Percentiles rank a stretch among this genome's conserved stretches.
Evolutionary conservation across 2,888 invertebrate genomes (phyloP).

Genomic region (Cheilosia variabilis): DNA sequence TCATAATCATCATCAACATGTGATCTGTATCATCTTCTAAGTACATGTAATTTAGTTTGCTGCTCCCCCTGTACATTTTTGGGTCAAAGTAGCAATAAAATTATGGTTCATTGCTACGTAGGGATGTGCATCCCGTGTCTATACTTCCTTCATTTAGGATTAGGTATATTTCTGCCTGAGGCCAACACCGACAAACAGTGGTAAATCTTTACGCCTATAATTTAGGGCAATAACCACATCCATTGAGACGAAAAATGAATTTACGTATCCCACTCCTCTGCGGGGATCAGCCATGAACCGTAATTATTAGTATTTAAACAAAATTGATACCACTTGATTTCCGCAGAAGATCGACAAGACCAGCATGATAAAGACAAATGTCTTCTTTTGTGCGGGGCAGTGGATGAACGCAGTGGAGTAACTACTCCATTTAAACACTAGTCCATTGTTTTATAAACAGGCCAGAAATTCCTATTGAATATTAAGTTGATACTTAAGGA

Average conservation of each 20-base stretch:
- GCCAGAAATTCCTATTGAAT: no score
- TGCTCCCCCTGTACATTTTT: conserved; percentile 33
- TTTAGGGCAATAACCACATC: conserved; percentile 72
- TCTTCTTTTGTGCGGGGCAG: no score
- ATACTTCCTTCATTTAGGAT: background rate
- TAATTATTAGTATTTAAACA: conserved; percentile 62
- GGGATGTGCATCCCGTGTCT: conserved; percentile 27
- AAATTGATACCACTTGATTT: conserved; percentile 59
- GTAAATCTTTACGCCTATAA: conserved; percentile 71
- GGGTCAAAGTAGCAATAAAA: conserved; percentile 59
- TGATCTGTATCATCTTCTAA: conserved; percentile 71
- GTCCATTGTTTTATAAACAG: no score
- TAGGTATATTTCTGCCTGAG: conserved; percentile 26
- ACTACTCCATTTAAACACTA: no score
- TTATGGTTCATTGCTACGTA: conserved; percentile 43
- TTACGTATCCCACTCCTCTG: conserved; percentile 25
- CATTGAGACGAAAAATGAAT: conserved; percentile 37
- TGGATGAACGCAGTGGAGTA: no score
- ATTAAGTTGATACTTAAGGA: no score
- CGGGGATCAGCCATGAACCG: conserved; percentile 9
- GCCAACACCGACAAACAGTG: conserved; percentile 65
- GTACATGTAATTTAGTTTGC: conserved; percentile 67
- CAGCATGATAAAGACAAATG: background rate
- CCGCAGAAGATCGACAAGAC: conserved; percentile 14
- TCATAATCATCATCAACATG: conserved; percentile 74